Evolutionary conservation across 2,797 vertebrate species (phyloP).

Genomic region (Hirundo rustica): DNA sequence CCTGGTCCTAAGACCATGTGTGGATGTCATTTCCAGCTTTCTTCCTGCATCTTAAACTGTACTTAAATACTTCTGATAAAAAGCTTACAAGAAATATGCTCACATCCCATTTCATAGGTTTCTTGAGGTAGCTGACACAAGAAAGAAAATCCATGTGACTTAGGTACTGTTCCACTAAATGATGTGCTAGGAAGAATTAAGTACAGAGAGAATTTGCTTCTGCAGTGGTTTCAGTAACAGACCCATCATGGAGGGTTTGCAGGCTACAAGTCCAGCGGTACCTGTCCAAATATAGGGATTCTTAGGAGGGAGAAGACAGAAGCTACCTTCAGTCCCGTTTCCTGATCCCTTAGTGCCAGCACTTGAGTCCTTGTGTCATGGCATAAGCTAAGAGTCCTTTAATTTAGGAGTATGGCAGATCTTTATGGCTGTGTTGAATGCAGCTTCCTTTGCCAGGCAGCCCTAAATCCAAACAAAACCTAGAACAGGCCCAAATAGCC

Average conservation of each 20-base stretch:
- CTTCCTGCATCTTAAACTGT: not conserved
- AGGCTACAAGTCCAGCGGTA: not conserved
- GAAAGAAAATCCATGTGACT: not conserved
- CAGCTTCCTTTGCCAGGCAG: not conserved
- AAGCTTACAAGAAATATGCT: not conserved
- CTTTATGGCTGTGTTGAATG: not conserved
- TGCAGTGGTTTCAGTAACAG: not conserved
- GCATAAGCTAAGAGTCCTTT: not conserved
- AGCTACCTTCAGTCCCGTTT: not conserved
- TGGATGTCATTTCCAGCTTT: not conserved
- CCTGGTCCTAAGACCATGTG: not conserved
- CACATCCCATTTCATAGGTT: not conserved
- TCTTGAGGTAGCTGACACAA: not conserved
- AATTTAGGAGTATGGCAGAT: not conserved
- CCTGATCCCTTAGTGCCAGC: not conserved
- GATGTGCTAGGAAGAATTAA: not conserved
- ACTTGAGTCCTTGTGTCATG: not conserved
- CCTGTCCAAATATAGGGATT: not conserved
- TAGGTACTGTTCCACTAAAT: not conserved
- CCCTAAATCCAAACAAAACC: not conserved
- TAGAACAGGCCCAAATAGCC: not conserved
- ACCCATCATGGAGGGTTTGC: not conserved
- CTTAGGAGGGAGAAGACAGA: not conserved
- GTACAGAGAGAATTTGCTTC: not conserved
- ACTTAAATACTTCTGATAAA: not conserved